Base-by-base conservation (phyloP, 1,140 invertebrate species). In the Yoshiicerus persimilis region DNA sequence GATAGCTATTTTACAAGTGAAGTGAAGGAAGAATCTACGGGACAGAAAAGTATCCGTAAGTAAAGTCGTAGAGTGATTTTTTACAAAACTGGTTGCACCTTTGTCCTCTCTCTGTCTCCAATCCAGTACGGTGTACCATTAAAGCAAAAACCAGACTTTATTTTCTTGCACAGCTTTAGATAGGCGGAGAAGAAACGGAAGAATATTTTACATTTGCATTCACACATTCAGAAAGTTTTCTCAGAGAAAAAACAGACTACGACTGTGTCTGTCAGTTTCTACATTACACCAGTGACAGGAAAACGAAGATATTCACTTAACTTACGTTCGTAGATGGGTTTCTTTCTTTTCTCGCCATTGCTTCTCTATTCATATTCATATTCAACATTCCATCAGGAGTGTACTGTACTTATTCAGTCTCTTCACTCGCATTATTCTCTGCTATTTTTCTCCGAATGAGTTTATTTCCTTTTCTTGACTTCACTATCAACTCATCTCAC, bases 371-470 rank as follows among this genome's bases (percentile, higher is more conserved):
- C 64, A 70, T 66, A 66, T 66, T 66, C 64, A 66, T 70, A 70
- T 70, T 56, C 47, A 56, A n/a, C 47, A n/a, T 56, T 56, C 47
- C 47, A 56, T 56, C 47, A 56, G 47, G 4, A 27, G 3, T 25
- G 62, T 27, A 64, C n/a, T 25, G 62, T 25, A 64, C 62, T 64
- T 64, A 25, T 64, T 47, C 41, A 47, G 11, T 20, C 41, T 25
- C 62, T 25, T 75, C 34, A 32, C 8, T 36, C 75, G 25, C 32
- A 38, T 80, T 80, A 34, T 77, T 80, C 16, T n/a, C 30, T 80
- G 6, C 34, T n/a, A 80, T 80, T 80, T 80, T 80, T 80, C 75
- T 80, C 75, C 75, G 75, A 80, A 80, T 80, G 75, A 80, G 75
- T 80, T 80, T 80, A 80, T 80, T 80, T 80, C 75, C 34, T 80